Base-by-base conservation (phyloP, 1,140 invertebrate genomes). In the Listronotus oregonensis region DNA sequence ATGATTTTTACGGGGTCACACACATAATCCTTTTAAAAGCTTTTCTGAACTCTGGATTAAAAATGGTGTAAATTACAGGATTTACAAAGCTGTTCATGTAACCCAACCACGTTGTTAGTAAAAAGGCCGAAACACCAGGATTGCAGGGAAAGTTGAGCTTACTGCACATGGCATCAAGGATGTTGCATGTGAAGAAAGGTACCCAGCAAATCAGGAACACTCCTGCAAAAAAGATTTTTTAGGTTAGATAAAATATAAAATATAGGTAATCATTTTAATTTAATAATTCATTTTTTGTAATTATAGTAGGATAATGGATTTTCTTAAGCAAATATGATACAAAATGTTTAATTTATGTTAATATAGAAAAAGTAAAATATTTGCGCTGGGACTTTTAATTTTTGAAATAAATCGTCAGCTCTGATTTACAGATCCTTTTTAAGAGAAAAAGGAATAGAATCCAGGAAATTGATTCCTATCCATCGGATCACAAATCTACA, bases 1-100 rank as follows among this genome's bases (percentile, higher is more conserved):
- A 1, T 27, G 21, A 3, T 1, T 15, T 44, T 69, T 72, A 73
- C 46, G 66, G 70, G 37, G 86, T 85, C 70, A 86, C 81, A 67
- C 83, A 83, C 79, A 98, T 89, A 63, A 99, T 88, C 80, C 96
- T 97, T 76, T 96, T 95, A 82, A 99, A 99, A 37, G 97, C 97
- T 85, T 98, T 98, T 61, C 97, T 86, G 82, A 99, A 99, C 81
- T 99, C 97, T 4, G 95, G 93, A 83, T 99, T 99, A 85, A 99
- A 99, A 75, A 99, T 98, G 42, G 97, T 99, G 80, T 99, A 99
- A 79, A 99, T 99, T 66, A 99, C 91, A 3, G 96, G 96, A 83
- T 98, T 99, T 61, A 98, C 91, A 77, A 95, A 97, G 75, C 90
- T 97, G 83, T 99, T 99, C 84, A 99, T 96, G 82, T 98, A 99